Conservation (phyloP, 2,113 vertebrate species). For the Passer domesticus region DNA sequence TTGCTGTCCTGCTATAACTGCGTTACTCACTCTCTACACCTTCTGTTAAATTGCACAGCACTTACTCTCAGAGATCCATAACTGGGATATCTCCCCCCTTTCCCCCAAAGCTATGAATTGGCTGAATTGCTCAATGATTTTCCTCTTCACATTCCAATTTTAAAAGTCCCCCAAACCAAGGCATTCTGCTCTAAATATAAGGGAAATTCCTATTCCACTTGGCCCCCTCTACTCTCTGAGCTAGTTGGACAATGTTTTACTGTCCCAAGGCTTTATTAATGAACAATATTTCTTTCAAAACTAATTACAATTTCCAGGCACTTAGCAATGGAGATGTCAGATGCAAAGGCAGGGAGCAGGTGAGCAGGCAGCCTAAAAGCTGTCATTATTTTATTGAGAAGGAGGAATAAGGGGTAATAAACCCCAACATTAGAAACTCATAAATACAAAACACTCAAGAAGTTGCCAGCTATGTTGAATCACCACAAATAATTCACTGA, state of each 20-base stretch:
- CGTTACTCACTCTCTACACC: no score
- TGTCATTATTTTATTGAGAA: slow-evolving; percentile 51
- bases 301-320: slow-evolving; percentile 67
- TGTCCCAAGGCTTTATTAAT: slow-evolving; percentile 66
- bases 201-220: neutral
- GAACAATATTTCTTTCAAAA: slow-evolving; percentile 68
- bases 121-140: neutral
- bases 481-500: neutral
- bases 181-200: slow-evolving; percentile 31
- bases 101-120: no score
- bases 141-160: neutral
- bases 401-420: neutral
- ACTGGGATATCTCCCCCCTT: no score
- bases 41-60: neutral
- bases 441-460: neutral
- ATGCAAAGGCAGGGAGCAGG: slow-evolving; percentile 48
- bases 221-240: neutral
- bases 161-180: slow-evolving; percentile 22
- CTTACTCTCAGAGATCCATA: neutral
- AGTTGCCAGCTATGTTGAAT: neutral
- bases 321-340: slow-evolving; percentile 54
- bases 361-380: slow-evolving; percentile 61
- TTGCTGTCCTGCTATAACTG: neutral
- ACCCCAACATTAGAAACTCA: neutral
- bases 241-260: slow-evolving; percentile 59